Evolutionary conservation across 2,113 vertebrate species (phyloP), one percentile per base, ranked within the genome.

Genomic region (Desmodus rotundus): DNA sequence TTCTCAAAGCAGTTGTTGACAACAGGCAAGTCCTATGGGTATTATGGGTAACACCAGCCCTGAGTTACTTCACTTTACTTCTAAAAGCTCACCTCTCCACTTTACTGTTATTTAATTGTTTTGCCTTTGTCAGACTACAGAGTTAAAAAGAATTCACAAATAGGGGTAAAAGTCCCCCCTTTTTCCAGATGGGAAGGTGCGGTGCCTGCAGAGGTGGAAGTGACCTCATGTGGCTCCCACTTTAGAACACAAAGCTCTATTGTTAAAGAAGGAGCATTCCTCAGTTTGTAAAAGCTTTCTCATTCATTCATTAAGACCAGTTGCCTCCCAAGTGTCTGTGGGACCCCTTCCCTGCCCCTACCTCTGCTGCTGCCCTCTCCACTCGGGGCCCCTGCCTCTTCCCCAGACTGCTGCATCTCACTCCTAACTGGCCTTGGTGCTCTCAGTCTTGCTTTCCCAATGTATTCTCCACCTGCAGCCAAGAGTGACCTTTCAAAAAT

Each of bases 101-200:
- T 73, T 92, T 85, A 41, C 45, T 72, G 10, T 22, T 52, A 84
- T 52, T 88, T 73, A 70, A 52, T 58, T 84, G 54, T 78, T 86
- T 91, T 87, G 56, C 50, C 19, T 70, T 74, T 87, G 78, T 36
- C 81, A 1, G 9, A 43, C 12, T 38, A 36, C 0, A 77, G 77
- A 84, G 56, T 82, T 67, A 70, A 93, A 82, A 86, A 80, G 31
- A 85, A 81, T n/a, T 76, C 58, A 87, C 65, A 76, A 38, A 11
- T 16, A 28, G 78, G 5, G 3, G 15, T 6, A 14, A 76, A 61
- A 45, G 43, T 20, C 54, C 36, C 33, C 24, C 9, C 6, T 52
- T 78, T 26, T 9, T 7, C 28, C 74, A 41, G 47, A 56, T 1
- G 4, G 36, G 63, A 70, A 31, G 16, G 58, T n/a, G n/a, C 43